Conservation (phyloP, 2,888 invertebrate genomes). For the Drosophila neotestacea region DNA sequence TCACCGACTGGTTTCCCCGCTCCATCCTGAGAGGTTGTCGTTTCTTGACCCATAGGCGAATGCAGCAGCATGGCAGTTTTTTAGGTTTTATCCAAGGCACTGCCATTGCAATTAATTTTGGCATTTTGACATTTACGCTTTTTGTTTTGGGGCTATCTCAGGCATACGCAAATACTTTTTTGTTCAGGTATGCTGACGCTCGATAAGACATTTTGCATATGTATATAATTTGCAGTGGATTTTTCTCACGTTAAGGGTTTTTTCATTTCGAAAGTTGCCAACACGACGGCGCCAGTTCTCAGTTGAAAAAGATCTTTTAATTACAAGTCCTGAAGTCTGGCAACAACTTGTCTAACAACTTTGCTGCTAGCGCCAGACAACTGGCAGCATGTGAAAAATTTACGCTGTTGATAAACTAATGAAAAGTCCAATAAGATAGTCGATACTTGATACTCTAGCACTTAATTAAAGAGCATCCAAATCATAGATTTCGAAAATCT, state of each 20-base stretch:
- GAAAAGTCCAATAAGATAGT: conserved; percentile 67
- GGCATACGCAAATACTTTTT: conserved; percentile 76
- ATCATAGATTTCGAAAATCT: conserved; percentile 51
- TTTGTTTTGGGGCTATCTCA: conserved; percentile 65
- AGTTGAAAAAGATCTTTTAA: conserved; percentile 57
- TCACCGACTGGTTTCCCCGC: conserved; percentile 39
- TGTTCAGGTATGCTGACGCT: conserved; percentile 71
- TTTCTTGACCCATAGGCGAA: conserved; percentile 62
- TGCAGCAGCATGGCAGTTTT: conserved; percentile 49
- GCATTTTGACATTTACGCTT: conserved; percentile 81
- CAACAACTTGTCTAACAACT: conserved; percentile 60
- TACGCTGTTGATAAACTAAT: conserved; percentile 76
- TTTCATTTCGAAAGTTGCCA: conserved; percentile 29
- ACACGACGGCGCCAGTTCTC: conserved; percentile 45
- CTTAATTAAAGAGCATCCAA: conserved; percentile 68
- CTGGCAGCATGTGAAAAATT: conserved; percentile 69
- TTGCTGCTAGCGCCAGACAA: conserved; percentile 31
- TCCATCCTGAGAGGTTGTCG: conserved; percentile 28
- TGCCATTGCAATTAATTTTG: conserved; percentile 82
- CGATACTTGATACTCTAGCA: conserved; percentile 48
- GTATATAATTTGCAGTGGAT: conserved; percentile 71
- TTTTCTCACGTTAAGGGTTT: conserved; percentile 76
- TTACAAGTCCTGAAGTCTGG: conserved; percentile 48
- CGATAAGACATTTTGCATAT: conserved; percentile 72
- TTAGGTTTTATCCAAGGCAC: conserved; percentile 67